These are phyloP conservation scores for Deroplatys truncata DNA, from an alignment of 2,888 invertebrate species.

Conservation along the genomic window DNA sequence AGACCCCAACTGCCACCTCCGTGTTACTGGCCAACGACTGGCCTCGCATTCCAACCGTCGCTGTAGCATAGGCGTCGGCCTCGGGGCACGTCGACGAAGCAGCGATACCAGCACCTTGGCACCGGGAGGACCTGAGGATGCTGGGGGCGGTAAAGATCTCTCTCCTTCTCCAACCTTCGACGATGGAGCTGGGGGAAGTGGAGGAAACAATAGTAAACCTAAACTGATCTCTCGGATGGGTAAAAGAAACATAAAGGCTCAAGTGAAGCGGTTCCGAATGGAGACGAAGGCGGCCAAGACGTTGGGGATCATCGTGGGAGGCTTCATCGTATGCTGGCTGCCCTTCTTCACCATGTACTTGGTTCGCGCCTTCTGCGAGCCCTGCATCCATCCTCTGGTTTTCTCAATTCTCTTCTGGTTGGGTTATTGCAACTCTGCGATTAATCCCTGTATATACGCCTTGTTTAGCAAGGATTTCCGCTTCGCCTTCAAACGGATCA, in stretches of 20 bases:
- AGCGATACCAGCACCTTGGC: slow-evolving; percentile 44
- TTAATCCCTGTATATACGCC: slow-evolving; percentile 93
- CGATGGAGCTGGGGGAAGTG: slow-evolving; percentile 27
- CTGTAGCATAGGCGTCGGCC: slow-evolving; percentile 33
- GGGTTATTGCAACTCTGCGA: slow-evolving; percentile 95
- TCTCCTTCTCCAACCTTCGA: slow-evolving; percentile 39
- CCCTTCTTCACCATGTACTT: slow-evolving; percentile 96
- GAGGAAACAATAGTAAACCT: slow-evolving; percentile 37
- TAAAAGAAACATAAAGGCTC: slow-evolving; percentile 83
- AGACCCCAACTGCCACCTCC: slow-evolving; percentile 23
- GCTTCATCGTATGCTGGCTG: slow-evolving; percentile 95
- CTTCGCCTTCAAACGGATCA: slow-evolving; percentile 86
- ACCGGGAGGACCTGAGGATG: not conserved
- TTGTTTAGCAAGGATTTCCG: slow-evolving; percentile 93
- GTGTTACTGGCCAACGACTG: slow-evolving; percentile 45
- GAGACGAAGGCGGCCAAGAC: slow-evolving; percentile 97
- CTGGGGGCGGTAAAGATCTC: slow-evolving; percentile 31
- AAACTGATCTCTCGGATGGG: slow-evolving; percentile 67
- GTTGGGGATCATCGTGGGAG: slow-evolving; percentile 93
- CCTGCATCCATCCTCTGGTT: slow-evolving; percentile 77
- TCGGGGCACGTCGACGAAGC: slow-evolving; percentile 45
- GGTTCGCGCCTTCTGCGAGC: slow-evolving; percentile 79
- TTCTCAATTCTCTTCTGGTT: slow-evolving; percentile 95
- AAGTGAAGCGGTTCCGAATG: slow-evolving; percentile 84
- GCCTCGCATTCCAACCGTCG: slow-evolving; percentile 45